phyloP scores from a whole-genome alignment of 2,888 invertebrate species.

The Drosophila yooni region DNA sequence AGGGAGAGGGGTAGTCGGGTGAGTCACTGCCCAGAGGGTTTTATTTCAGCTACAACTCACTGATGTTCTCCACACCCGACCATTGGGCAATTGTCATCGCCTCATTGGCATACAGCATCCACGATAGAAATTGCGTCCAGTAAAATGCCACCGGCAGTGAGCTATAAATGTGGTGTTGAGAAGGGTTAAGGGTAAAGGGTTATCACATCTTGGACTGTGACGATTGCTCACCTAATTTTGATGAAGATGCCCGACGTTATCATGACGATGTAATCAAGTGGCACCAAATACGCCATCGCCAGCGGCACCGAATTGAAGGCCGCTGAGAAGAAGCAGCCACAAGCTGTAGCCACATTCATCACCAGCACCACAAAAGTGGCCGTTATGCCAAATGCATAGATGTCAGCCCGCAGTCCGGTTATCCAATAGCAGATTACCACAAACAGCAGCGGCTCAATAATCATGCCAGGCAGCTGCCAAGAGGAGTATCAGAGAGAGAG shows the following conservation, averaged over 20 bases:
- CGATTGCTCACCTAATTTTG: constrained; percentile 89
- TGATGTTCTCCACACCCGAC: constrained; percentile 88
- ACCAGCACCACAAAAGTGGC: constrained; percentile 90
- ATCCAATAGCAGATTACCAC: constrained; percentile 94
- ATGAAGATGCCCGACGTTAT: constrained; percentile 94
- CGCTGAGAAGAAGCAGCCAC: constrained; percentile 95
- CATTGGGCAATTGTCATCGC: constrained; percentile 93
- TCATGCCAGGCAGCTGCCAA: constrained; percentile 91
- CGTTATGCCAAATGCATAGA: constrained; percentile 90
- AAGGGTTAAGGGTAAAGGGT: neutral
- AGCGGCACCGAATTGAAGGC: constrained; percentile 92
- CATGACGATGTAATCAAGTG: constrained; percentile 94
- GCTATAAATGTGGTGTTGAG: constrained; percentile 85
- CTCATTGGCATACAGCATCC: constrained; percentile 95
- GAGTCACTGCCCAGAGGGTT: constrained; percentile 8
- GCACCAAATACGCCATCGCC: constrained; percentile 93
- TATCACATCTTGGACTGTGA: neutral
- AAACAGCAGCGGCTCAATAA: constrained; percentile 93
- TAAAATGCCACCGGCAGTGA: constrained; percentile 89
- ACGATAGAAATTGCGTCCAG: constrained; percentile 93
- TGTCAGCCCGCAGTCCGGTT: constrained; percentile 90
- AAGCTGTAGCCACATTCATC: constrained; percentile 93
- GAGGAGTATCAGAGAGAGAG: neutral
- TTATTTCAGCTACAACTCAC: constrained; percentile 62
- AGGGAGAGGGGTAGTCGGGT: constrained; percentile 27